Evolutionary conservation across 2,113 vertebrate species (phyloP).

Genomic region (Otolemur garnettii): DNA sequence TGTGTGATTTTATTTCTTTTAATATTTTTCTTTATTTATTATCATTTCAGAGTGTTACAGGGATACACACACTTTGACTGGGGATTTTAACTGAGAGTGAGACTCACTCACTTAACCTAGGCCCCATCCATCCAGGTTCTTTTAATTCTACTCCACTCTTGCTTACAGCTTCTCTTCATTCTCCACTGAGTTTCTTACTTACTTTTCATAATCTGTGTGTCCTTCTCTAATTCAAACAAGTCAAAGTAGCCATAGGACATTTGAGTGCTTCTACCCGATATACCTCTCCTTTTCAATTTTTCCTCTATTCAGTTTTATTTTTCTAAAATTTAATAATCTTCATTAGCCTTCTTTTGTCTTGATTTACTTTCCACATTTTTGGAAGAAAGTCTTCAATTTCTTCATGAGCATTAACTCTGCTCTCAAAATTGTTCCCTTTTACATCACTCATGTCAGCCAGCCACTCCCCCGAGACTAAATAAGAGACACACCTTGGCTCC

Average conservation of each 20-base stretch:
- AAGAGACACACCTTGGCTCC: slow-evolving; percentile 56
- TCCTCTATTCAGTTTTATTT: slow-evolving; percentile 97
- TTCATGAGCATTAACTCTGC: slow-evolving; percentile 97
- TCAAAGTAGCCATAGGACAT: slow-evolving; percentile 95
- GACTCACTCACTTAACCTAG: slow-evolving; percentile 99
- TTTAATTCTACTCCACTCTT: slow-evolving; percentile 98
- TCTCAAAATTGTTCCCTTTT: slow-evolving; percentile 90
- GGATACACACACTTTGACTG: too few species aligned
- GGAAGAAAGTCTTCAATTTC: slow-evolving; percentile 99
- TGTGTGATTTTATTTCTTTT: too few species aligned
- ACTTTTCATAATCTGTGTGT: slow-evolving; percentile 95
- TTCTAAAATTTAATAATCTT: slow-evolving; percentile 98
- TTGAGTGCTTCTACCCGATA: slow-evolving; percentile 97
- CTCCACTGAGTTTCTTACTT: slow-evolving; percentile 97
- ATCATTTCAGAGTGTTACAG: too few species aligned
- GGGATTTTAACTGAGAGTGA: slow-evolving; percentile 94
- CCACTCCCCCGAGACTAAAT: slow-evolving; percentile 75
- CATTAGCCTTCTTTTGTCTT: slow-evolving; percentile 99
- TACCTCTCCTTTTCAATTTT: slow-evolving; percentile 98
- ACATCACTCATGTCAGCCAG: slow-evolving; percentile 90
- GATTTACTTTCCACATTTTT: slow-evolving; percentile 99
- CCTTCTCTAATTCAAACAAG: slow-evolving; percentile 97
- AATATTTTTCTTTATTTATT: too few species aligned
- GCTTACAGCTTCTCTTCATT: slow-evolving; percentile 99
- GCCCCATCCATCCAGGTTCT: slow-evolving; percentile 99